phyloP scores from a whole-genome alignment of 2,113 vertebrate genomes.

The Cranoglanis bouderius region DNA sequence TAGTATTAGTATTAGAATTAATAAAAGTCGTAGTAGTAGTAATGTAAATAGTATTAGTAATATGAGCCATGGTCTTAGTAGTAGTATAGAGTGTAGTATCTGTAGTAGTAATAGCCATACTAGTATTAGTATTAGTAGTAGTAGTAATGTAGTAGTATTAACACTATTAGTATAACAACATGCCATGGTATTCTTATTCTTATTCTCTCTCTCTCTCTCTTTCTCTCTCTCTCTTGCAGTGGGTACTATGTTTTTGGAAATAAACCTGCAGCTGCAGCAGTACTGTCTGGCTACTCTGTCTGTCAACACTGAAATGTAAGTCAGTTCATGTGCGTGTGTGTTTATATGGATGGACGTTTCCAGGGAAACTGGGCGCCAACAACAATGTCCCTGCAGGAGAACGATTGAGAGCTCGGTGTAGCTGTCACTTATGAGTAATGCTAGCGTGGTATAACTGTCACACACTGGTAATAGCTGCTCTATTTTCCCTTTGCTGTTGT shows the following conservation, averaged over 20 bases:
- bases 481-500: background rate
- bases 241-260: conserved; percentile 41
- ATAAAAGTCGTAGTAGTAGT: background rate
- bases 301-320: conserved; percentile 51
- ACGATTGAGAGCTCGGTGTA: background rate
- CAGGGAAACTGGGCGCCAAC: conserved; percentile 24
- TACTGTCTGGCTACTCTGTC: conserved; percentile 35
- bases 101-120: background rate
- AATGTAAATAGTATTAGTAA: background rate
- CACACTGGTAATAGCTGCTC: background rate
- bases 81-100: background rate
- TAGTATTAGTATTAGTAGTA: background rate
- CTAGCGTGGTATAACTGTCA: background rate
- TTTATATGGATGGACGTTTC: conserved; percentile 4
- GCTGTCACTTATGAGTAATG: background rate
- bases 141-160: background rate
- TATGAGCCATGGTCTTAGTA: background rate
- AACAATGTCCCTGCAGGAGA: conserved; percentile 8
- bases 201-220: background rate
- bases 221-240: background rate
- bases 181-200: too few species aligned
- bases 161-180: background rate
- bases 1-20: background rate
- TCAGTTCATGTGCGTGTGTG: conserved; percentile 39
- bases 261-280: conserved; percentile 26